phyloP scores from a whole-genome alignment of 2,113 vertebrate genomes.

The Girardinichthys multiradiatus region DNA sequence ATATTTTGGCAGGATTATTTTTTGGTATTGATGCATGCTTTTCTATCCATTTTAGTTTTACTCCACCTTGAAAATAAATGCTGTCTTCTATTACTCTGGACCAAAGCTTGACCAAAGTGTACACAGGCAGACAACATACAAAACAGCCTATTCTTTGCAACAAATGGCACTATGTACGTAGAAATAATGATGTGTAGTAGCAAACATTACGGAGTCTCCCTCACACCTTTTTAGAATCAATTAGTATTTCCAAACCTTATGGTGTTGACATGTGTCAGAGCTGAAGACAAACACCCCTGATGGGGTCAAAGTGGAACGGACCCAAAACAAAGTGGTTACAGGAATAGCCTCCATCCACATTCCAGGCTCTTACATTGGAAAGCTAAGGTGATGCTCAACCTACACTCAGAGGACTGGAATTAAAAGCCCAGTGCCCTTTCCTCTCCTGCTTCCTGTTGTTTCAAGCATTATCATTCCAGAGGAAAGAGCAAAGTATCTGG shows the following conservation, averaged over 20 bases:
- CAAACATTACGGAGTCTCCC: not conserved
- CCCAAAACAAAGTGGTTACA: conserved; percentile 67
- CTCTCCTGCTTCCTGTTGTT: conserved; percentile 15
- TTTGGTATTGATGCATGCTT: conserved; percentile 44
- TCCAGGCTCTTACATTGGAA: conserved; percentile 38
- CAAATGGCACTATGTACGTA: conserved; percentile 15
- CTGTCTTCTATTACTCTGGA: conserved; percentile 29
- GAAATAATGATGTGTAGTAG: not conserved
- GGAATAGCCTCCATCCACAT: conserved; percentile 59
- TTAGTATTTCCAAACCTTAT: conserved; percentile 1
- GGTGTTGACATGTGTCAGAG: conserved; percentile 8
- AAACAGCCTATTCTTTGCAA: conserved; percentile 26
- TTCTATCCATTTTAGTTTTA: conserved; percentile 1
- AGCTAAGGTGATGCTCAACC: conserved; percentile 43
- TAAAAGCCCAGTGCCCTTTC: conserved; percentile 18
- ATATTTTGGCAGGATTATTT: not conserved
- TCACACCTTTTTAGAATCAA: conserved; percentile 9
- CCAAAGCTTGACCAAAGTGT: conserved; percentile 20
- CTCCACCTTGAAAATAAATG: conserved; percentile 14
- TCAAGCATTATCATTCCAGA: not conserved
- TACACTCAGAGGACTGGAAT: conserved; percentile 36
- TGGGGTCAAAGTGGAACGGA: conserved; percentile 47
- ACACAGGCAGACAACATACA: conserved; percentile 30
- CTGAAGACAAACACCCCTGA: conserved; percentile 35
- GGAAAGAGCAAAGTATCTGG: not conserved